Base-by-base conservation (phyloP, 1,140 invertebrate genomes). In the Hycleus phaleratus region DNA sequence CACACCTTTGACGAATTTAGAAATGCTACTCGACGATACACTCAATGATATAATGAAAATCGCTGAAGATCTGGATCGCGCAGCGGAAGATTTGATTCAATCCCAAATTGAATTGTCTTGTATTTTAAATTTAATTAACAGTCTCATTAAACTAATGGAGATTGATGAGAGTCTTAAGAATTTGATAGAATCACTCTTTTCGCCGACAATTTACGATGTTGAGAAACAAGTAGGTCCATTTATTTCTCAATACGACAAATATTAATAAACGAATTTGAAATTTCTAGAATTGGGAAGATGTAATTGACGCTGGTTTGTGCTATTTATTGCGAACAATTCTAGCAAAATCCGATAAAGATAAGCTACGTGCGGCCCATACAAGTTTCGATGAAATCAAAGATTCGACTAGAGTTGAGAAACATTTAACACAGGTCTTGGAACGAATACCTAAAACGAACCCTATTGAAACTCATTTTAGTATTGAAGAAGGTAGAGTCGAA, bases 21-120 rank as follows among this genome's bases (percentile, higher is more conserved):
- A 89, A 70, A 83, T 82, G 11, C 71, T 92, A 24, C 75, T 92
- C 56, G 81, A 84, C 56, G 84, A 86, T 46, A 88, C 87, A 7
- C 82, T 86, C 65, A 73, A 78, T 62, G 81, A 85, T 63, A 81
- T 90, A 25, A 69, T 75, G 9, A 71, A 71, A 38, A 68, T 71
- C 7, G 74, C 78, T 5, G 71, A 78, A 26, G 66, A 74, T 55
- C 75, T 85, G 51, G 68, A 76, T 61, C 61, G 71, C 10, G 71
- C 72, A 61, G 69, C 73, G 46, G 61, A 60, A 26, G 71, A 74
- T 59, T 63, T 75, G 46, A 42, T 46, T 18, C 62, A 68, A 56
- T 53, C 58, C 26, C 65, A 70, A 56, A 64, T 55, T 42, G 49
- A 70, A 56, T 52, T 75, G 7, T 60, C 64, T 18, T 71, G 68